These are phyloP conservation scores for Maccullochella peelii DNA, from an alignment of 2,113 vertebrate genomes.

Conservation along the genomic window DNA sequence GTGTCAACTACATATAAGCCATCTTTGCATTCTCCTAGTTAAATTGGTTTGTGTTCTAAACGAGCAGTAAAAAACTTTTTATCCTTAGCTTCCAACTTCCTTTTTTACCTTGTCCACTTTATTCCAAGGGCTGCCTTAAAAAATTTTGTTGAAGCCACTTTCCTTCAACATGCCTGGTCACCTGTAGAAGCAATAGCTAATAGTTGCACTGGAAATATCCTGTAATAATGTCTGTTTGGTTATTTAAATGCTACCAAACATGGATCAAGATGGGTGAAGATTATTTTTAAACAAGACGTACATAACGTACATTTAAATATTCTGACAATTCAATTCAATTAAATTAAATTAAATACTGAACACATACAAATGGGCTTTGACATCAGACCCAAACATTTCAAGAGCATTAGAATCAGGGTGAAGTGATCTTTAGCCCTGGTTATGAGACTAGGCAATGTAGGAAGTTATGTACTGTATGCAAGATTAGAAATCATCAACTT, in stretches of 20 bases:
- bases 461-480: background rate
- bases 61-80: background rate
- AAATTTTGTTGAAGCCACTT: constrained; percentile 2
- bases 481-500: background rate
- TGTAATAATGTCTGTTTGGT: background rate
- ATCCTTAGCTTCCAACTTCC: background rate
- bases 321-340: background rate
- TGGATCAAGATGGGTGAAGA: background rate
- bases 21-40: background rate
- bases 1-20: background rate
- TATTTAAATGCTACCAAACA: background rate
- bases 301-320: background rate
- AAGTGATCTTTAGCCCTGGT: background rate
- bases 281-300: background rate
- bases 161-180: constrained; percentile 2
- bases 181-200: constrained; percentile 14
- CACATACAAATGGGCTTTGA: constrained; percentile 1
- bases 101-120: background rate
- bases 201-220: background rate
- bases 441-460: background rate
- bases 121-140: background rate
- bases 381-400: background rate
- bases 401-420: background rate
- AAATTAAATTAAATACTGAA: background rate
- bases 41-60: background rate